Evolutionary conservation across 2,797 vertebrate genomes (phyloP), one percentile per base, ranked within the genome.

Genomic region (Neopelma chrysocephalum): DNA sequence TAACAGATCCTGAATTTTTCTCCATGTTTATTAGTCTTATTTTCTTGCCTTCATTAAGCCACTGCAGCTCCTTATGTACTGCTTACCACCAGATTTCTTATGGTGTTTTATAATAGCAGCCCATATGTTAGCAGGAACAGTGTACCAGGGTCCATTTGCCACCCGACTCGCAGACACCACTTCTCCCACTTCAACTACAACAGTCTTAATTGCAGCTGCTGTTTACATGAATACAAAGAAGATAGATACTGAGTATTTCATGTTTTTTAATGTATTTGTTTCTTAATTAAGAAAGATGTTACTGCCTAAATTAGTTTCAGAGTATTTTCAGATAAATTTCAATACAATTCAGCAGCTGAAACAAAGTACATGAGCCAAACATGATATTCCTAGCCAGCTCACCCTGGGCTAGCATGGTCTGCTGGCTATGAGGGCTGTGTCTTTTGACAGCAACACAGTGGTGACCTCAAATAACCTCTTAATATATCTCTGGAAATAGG

Each of bases 391-490:
- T 66, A 78, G 94, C 91, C 89, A 95, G 92, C 79, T 90, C 89
- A 93, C 82, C 65, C 91, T 81, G 69, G 85, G 89, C 76, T 79
- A 86, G 65, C 77, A 69, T 9, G 45, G 36, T 75, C 89, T 95
- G 82, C 72, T 91, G 87, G 85, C 79, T 61, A 29, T 3, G 29
- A 93, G 66, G 43, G 76, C 57, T 73, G 79, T 79, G 76, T 58
- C 85, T 76, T 92, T 73, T 76, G 89, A 95, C 70, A 95, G 91
- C 53, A 83, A 54, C 89, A 79, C 65, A 66, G 54, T 14, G 36
- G 21, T 91, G 94, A 66, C 95, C 96, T 95, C 61, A 93, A 88
- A 94, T 91, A 94, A 96, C 96, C 94, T 88, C 84, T 75, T 71
- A 94, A 88, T 75, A 56, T 69, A 75, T 45, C 89, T 81, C 85